These are phyloP conservation scores for Petroica traversi DNA, from an alignment of 2,113 vertebrate genomes.

Conservation along the genomic window DNA sequence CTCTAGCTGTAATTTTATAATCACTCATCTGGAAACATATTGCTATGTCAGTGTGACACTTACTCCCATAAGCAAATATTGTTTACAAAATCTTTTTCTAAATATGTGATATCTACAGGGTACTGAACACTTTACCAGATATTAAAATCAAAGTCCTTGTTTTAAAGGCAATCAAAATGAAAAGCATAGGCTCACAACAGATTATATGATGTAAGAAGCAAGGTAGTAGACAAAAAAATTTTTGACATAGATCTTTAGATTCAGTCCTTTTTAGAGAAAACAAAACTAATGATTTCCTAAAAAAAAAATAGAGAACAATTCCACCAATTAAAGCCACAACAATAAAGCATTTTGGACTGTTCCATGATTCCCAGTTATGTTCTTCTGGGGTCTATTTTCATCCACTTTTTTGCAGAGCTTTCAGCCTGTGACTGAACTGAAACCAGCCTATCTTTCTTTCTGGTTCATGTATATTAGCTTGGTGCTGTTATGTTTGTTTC, in stretches of 20 bases:
- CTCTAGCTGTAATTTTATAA: background rate
- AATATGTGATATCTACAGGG: background rate
- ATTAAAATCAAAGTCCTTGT: background rate
- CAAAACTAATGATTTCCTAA: background rate
- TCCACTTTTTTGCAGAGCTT: background rate
- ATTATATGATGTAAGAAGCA: background rate
- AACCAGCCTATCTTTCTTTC: conserved; percentile 26
- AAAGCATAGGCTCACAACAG: background rate
- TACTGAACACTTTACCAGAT: background rate
- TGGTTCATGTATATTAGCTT: conserved; percentile 49
- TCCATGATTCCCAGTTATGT: background rate
- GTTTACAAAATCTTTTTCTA: background rate
- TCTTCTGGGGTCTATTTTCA: conserved; percentile 16
- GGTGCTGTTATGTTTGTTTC: conserved; percentile 37
- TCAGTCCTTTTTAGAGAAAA: background rate
- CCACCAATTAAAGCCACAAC: background rate
- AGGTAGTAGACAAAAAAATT: background rate
- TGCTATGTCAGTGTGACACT: background rate
- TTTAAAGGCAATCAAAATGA: background rate
- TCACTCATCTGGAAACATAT: background rate
- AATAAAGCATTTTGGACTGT: background rate
- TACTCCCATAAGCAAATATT: background rate
- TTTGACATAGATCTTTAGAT: background rate
- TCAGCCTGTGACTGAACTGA: background rate
- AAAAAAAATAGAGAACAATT: background rate